Evolutionary conservation across 2,888 invertebrate species (phyloP).

Genomic region (Mesorhabditis spiculigera): DNA sequence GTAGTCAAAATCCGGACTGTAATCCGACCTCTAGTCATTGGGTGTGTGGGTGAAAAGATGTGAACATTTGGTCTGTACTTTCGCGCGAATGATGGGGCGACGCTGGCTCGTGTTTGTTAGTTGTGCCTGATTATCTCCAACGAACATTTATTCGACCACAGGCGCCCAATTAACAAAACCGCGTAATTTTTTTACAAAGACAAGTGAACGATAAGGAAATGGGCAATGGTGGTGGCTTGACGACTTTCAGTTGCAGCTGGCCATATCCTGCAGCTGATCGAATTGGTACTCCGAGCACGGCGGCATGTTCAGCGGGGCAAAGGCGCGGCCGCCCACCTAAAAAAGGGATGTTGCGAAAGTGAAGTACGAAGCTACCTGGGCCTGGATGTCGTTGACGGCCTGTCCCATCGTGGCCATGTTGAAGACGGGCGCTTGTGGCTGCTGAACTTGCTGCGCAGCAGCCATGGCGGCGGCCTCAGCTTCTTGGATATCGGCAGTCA

Average conservation of each 20-base stretch:
- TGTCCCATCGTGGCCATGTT: not conserved
- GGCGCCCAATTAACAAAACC: too few species aligned
- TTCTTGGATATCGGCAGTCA: not conserved
- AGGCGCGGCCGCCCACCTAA: not conserved
- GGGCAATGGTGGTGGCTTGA: not conserved
- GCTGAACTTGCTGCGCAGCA: not conserved
- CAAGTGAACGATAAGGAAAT: not conserved
- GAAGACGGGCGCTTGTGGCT: not conserved
- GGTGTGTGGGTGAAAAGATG: too few species aligned
- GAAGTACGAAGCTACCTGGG: not conserved
- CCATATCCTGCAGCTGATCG: conserved; percentile 3
- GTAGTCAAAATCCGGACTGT: too few species aligned
- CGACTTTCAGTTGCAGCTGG: not conserved
- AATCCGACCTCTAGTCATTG: too few species aligned
- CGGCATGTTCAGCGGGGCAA: not conserved
- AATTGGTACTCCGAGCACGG: conserved; percentile 5
- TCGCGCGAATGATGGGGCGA: too few species aligned
- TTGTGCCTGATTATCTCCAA: too few species aligned
- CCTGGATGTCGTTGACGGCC: not conserved
- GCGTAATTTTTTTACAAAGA: too few species aligned
- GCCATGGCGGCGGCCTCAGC: too few species aligned
- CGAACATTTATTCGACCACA: too few species aligned
- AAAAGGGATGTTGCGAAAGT: not conserved
- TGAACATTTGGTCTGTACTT: too few species aligned
- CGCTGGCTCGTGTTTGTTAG: too few species aligned